Evolutionary conservation across 2,113 vertebrate species (phyloP), one percentile per base, ranked within the genome.

Genomic region (Paracanthobrama guichenoti): DNA sequence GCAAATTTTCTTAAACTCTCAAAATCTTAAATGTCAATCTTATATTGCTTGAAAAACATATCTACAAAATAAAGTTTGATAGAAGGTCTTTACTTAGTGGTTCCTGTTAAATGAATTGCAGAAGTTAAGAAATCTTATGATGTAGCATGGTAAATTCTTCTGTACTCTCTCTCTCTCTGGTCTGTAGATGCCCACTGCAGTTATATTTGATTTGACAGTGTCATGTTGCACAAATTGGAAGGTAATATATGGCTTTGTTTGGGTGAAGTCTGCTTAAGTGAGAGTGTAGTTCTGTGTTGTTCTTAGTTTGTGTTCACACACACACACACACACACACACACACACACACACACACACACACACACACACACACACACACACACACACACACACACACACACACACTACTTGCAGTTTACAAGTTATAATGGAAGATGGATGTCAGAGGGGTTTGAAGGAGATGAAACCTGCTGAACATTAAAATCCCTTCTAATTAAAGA

Each of bases 401-500:
- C 39, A 26, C 16, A 59, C 6, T 35, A 31, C 77, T 72, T 60
- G n/a, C 10, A 9, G 14, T 77, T 35, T 57, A 73, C 31, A 75
- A 39, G 75, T 53, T 50, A 53, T 85, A 78, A 85, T 82, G 46
- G 75, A 76, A 69, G 39, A 85, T 44, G 59, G 26, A 24, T 81
- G 76, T 79, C 28, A 79, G 67, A 28, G 67, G 31, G 69, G 35
- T 48, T 72, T 22, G 72, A 35, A 73, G 75, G 69, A 42, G 64
- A 55, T 81, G 31, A 83, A 69, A 87, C 79, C 62, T 48, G n/a
- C 78, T 84, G 85, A 69, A 82, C 44, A 46, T 60, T 31, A 79
- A 60, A 59, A 85, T 77, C 62, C 67, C 46, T 69, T 82, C 46
- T 88, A 86, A 88, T 86, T 89, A 88, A 83, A 83, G 53, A 82